A percentile compares a stretch with the other conserved stretches of the same genome.
Evolutionary conservation across 2,797 vertebrate species (phyloP).

Genomic region (Carcharodon carcharias): DNA sequence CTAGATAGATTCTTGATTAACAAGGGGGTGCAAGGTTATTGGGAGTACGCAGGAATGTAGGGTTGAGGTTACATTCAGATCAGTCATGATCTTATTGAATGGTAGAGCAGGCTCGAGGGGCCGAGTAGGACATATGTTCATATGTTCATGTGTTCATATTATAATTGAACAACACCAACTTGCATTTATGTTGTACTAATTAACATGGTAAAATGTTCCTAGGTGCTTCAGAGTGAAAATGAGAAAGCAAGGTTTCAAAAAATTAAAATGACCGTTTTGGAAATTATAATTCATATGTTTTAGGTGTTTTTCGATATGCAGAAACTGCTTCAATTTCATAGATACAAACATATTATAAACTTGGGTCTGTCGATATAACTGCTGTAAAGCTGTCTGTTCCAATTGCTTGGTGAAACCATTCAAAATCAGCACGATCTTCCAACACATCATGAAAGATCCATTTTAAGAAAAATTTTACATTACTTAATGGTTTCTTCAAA

Average conservation of each 20-base stretch:
- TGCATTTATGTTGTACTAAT: background rate
- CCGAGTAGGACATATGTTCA: no score
- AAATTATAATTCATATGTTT: background rate
- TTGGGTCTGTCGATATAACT: background rate
- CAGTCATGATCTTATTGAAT: no score
- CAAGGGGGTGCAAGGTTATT: no score
- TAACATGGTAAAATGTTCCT: background rate
- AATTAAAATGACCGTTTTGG: background rate
- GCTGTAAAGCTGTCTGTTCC: background rate
- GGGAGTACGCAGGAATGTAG: no score
- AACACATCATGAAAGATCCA: background rate
- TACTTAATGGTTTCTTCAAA: background rate
- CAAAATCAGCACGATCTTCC: background rate
- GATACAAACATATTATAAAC: background rate
- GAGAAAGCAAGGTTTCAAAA: background rate
- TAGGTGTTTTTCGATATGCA: background rate
- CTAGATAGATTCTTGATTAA: no score
- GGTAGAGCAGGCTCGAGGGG: no score
- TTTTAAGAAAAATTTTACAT: background rate
- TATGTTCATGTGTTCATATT: background rate
- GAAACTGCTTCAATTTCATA: background rate
- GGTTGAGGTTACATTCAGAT: no score
- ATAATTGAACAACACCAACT: background rate
- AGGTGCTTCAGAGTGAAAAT: background rate
- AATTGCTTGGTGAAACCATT: background rate